A percentile compares a stretch with the other conserved stretches of the same genome.
phyloP scores from a whole-genome alignment of 2,113 vertebrate species.

The Leucoraja erinaceus region DNA sequence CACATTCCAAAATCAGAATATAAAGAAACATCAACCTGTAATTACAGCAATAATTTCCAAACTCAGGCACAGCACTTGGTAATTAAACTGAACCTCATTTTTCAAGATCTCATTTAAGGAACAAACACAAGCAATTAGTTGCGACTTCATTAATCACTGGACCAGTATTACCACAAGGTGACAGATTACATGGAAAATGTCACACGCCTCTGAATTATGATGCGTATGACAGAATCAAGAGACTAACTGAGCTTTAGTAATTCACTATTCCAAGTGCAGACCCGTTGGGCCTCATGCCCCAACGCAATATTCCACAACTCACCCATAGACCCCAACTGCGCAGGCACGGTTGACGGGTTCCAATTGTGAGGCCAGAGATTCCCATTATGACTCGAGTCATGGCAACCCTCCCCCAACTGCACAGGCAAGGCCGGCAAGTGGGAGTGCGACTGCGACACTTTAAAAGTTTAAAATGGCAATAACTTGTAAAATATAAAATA shows the following conservation, averaged over 20 bases:
- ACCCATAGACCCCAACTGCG: too few species aligned
- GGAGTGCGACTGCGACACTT: too few species aligned
- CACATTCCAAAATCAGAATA: conserved; percentile 11
- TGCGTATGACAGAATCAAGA: neutral
- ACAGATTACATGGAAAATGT: conserved; percentile 34
- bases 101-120: conserved; percentile 39
- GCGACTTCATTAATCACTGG: conserved; percentile 37
- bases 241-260: neutral
- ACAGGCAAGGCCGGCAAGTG: too few species aligned
- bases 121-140: conserved; percentile 41
- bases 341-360: too few species aligned
- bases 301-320: too few species aligned
- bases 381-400: too few species aligned
- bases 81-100: conserved; percentile 27
- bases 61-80: conserved; percentile 20
- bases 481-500: too few species aligned
- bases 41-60: conserved; percentile 36
- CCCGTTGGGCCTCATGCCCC: too few species aligned
- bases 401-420: too few species aligned
- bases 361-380: too few species aligned
- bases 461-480: too few species aligned
- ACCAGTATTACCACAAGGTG: conserved; percentile 32
- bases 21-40: neutral
- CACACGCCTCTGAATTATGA: conserved; percentile 8
- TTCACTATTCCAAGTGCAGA: neutral